Conservation (phyloP, 2,888 invertebrate species). For the Sclerodermus sp. region DNA sequence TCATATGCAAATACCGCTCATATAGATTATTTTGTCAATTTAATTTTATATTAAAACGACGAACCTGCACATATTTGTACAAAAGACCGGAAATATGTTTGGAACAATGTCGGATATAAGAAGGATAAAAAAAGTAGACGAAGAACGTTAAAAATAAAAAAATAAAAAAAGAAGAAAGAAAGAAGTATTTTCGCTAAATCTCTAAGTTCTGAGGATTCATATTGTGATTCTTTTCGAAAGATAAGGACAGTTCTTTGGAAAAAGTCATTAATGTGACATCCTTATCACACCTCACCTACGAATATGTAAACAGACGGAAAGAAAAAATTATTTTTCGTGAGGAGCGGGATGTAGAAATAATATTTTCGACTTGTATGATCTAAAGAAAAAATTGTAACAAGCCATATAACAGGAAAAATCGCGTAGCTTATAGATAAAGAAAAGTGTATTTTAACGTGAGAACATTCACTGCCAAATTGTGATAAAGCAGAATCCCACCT, state of each 20-base stretch:
- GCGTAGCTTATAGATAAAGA: not conserved
- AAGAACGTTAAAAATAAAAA: constrained; percentile 4
- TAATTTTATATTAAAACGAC: too few relatives aligned
- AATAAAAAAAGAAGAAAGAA: constrained; percentile 13
- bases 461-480: constrained; percentile 58
- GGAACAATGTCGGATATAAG: too few relatives aligned
- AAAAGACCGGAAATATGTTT: too few relatives aligned
- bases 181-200: constrained; percentile 39
- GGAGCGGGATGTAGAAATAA: constrained; percentile 28
- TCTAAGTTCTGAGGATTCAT: constrained; percentile 20
- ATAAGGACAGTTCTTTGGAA: too few relatives aligned
- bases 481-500: constrained; percentile 49
- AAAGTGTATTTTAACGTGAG: constrained; percentile 44
- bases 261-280: too few relatives aligned
- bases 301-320: constrained; percentile 15
- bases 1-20: too few relatives aligned
- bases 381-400: constrained; percentile 8
- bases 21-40: too few relatives aligned
- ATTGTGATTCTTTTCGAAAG: too few relatives aligned
- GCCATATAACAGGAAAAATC: constrained; percentile 17
- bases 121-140: constrained; percentile 8
- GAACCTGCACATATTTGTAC: too few relatives aligned
- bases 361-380: constrained; percentile 36
- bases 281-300: too few relatives aligned
- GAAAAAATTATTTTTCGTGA: constrained; percentile 41